Base-by-base conservation (phyloP, 2,888 invertebrate genomes). In the Parnassius mnemosyne region DNA sequence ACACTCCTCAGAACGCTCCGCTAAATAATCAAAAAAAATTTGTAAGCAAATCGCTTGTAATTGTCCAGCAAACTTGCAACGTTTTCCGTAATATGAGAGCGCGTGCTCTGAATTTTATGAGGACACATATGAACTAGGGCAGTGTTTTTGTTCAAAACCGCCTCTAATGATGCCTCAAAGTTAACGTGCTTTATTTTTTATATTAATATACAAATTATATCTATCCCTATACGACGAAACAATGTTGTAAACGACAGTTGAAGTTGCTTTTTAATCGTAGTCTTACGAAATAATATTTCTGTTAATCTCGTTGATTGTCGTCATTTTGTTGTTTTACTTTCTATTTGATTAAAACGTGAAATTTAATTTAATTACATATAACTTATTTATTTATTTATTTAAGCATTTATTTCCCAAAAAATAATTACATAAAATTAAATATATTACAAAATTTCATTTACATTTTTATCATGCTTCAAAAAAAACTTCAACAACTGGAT, bases 81-180 rank as follows among this genome's bases (percentile, higher is more conserved):
- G 74, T 72, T 76, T 73, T 75, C 76, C 73, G 72, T 79, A 79
- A 84, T 84, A 84, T 71, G 66, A 71, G 72, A 69, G 79, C 74
- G 76, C 87, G 85, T 87, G 86, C 84, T 77, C 79, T 77, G 86
- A 87, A 87, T 87, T 81, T 83, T 82, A 82, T 78, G 78, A 79
- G 75, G 72, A 75, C 70, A 73, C 78, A 81, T 85, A 85, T 81
- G 80, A 80, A 79, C 75, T 77, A 68, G 71, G 66, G 67, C 75
- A 53, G 58, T 54, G 55, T 58, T 54, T 63, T 49, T n/a, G 49
- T 10, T 41, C 54, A 34, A 58, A 58, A 50, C 54, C 16, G n/a
- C 51, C 43, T 54, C 44, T 63, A 63, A 63, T 58, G 54, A 63
- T 41, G 12, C 16, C 41, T 12, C 16, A 51, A 56, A 44, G 12